Evolutionary conservation across 2,797 vertebrate species (phyloP).

Genomic region (Loris lydekkerianus): DNA sequence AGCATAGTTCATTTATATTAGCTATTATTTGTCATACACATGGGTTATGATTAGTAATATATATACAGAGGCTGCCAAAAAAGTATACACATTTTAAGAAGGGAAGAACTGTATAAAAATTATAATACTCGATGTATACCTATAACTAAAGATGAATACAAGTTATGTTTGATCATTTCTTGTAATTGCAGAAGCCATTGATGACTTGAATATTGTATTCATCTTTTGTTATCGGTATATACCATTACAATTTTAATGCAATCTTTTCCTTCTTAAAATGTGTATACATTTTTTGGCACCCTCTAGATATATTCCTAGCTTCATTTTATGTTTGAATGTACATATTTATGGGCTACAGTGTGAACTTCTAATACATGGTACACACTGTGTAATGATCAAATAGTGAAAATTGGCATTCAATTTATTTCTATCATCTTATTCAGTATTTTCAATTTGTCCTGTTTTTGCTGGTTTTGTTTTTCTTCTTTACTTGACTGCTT

Average conservation of each 20-base stretch:
- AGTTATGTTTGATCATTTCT: too few relatives aligned
- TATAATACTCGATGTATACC: too few relatives aligned
- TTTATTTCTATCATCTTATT: background rate
- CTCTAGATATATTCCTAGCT: background rate
- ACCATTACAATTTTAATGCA: too few relatives aligned
- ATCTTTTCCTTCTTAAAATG: too few relatives aligned
- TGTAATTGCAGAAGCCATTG: too few relatives aligned
- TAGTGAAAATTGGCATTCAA: background rate
- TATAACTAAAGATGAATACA: too few relatives aligned
- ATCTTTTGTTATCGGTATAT: too few relatives aligned
- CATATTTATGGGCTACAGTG: background rate
- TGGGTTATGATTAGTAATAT: background rate
- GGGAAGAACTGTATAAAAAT: too few relatives aligned
- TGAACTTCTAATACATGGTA: background rate
- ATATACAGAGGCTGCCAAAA: too few relatives aligned
- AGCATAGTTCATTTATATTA: background rate
- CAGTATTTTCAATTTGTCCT: constrained; percentile 7
- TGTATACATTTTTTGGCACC: too few relatives aligned
- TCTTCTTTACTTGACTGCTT: background rate
- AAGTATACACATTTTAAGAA: too few relatives aligned
- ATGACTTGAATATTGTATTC: too few relatives aligned
- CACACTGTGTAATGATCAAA: background rate
- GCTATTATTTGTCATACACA: background rate
- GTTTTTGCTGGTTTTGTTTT: background rate
- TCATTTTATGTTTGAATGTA: background rate